phyloP scores from a whole-genome alignment of 1,140 invertebrate species.

The Pseudachorutes palmiensis region DNA sequence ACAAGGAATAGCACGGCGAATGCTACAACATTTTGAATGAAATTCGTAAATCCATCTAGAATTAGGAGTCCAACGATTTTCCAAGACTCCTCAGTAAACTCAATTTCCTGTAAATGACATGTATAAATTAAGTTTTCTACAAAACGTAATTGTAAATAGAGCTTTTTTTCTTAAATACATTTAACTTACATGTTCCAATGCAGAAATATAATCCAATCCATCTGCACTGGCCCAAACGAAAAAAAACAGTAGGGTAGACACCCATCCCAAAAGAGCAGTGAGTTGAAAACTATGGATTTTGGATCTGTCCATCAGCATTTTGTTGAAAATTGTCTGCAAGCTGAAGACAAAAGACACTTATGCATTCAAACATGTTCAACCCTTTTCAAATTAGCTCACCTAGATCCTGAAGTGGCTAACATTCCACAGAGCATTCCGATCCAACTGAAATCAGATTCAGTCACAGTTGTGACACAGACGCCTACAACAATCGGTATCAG shows the following conservation, averaged over 20 bases:
- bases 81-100: not conserved
- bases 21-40: constrained; percentile 5
- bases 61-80: not conserved
- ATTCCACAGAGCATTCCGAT: not conserved
- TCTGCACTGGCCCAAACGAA: not conserved
- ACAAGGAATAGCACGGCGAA: constrained; percentile 1
- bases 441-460: not conserved
- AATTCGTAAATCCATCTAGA: constrained; percentile 4
- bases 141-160: not conserved
- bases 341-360: not conserved
- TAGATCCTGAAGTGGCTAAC: not conserved
- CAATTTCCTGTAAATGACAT: not conserved
- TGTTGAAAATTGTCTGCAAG: constrained; percentile 3
- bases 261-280: constrained; percentile 1
- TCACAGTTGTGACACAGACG: not conserved
- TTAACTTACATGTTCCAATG: not conserved
- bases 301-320: constrained; percentile 3
- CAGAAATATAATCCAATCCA: not conserved
- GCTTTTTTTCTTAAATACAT: not conserved
- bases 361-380: not conserved
- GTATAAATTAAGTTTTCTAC: not conserved
- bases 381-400: not conserved
- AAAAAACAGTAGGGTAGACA: not conserved
- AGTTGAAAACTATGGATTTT: not conserved
- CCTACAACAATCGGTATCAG: not conserved